These are phyloP conservation scores for Halesus radiatus DNA, from an alignment of 1,140 invertebrate genomes.

Conservation along the genomic window DNA sequence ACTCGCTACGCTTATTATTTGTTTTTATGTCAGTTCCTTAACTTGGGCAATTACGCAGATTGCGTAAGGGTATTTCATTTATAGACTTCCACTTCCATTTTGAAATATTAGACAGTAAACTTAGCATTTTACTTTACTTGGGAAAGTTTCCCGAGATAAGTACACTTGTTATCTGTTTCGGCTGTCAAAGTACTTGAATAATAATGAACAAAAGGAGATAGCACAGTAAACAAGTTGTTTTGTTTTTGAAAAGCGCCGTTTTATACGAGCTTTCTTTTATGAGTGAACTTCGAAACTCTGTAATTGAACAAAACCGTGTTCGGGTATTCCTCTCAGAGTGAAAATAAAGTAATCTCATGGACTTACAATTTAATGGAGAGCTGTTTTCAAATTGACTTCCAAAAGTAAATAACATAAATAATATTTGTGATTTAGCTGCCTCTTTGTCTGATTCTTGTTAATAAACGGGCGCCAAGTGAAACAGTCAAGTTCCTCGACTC, in stretches of 20 bases:
- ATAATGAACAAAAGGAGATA: constrained; percentile 36
- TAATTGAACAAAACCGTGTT: constrained; percentile 32
- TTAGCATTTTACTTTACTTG: constrained; percentile 46
- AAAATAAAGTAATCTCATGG: constrained; percentile 21
- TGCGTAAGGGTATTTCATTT: constrained; percentile 55
- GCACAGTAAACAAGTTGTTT: constrained; percentile 37
- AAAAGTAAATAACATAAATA: too few species aligned
- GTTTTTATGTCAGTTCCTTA: constrained; percentile 57
- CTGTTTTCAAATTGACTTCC: neutral
- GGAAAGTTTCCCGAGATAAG: constrained; percentile 43
- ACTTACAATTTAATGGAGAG: constrained; percentile 23
- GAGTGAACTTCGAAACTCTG: constrained; percentile 31
- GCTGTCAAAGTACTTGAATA: constrained; percentile 43
- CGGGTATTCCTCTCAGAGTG: neutral
- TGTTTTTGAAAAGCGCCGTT: constrained; percentile 39
- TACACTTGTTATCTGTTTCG: constrained; percentile 41
- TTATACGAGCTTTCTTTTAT: constrained; percentile 40
- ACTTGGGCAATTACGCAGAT: constrained; percentile 56
- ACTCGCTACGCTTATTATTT: constrained; percentile 51
- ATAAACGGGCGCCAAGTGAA: too few species aligned
- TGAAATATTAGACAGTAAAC: constrained; percentile 49
- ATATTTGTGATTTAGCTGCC: too few species aligned
- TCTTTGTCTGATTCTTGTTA: too few species aligned
- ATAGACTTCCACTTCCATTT: constrained; percentile 50
- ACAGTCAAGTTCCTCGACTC: too few species aligned